A percentile compares a stretch with the other conserved stretches of the same genome.
Conservation (phyloP, 2,888 invertebrate genomes). For the Tenthredo amoena region DNA sequence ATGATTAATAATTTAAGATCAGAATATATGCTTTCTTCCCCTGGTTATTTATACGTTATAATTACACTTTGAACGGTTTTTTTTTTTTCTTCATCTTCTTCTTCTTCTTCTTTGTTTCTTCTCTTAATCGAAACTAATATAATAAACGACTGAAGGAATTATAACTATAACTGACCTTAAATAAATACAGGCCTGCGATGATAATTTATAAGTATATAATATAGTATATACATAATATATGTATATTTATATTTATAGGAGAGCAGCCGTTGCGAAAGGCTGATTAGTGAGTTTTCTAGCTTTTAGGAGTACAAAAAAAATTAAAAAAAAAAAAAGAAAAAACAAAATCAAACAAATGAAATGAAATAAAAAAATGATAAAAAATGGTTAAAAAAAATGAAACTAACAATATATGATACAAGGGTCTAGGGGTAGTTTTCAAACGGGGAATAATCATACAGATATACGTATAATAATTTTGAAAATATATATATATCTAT, state of each 20-base stretch:
- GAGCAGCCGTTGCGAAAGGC: slow-evolving; percentile 9
- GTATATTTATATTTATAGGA: neutral
- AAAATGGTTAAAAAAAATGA: neutral
- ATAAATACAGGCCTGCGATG: slow-evolving; percentile 1
- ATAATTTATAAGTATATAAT: neutral
- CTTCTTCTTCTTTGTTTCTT: too few relatives aligned
- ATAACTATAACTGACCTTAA: slow-evolving; percentile 8
- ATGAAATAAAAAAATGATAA: neutral
- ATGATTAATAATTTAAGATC: neutral
- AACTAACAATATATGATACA: neutral
- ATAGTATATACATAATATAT: too few relatives aligned
- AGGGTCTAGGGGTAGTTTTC: neutral
- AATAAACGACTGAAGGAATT: neutral
- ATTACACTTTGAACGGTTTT: neutral
- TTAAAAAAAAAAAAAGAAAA: neutral
- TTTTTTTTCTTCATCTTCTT: too few relatives aligned
- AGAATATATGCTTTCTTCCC: neutral
- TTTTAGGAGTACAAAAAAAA: neutral
- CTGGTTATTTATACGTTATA: neutral
- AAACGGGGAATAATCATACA: neutral
- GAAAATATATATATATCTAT: slow-evolving; percentile 18
- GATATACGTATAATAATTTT: neutral
- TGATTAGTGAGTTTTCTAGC: slow-evolving; percentile 21
- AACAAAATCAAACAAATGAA: neutral
- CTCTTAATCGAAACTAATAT: too few relatives aligned